These are phyloP conservation scores for Lottia gigantea DNA, from an alignment of 2,888 invertebrate species.

Conservation along the genomic window DNA sequence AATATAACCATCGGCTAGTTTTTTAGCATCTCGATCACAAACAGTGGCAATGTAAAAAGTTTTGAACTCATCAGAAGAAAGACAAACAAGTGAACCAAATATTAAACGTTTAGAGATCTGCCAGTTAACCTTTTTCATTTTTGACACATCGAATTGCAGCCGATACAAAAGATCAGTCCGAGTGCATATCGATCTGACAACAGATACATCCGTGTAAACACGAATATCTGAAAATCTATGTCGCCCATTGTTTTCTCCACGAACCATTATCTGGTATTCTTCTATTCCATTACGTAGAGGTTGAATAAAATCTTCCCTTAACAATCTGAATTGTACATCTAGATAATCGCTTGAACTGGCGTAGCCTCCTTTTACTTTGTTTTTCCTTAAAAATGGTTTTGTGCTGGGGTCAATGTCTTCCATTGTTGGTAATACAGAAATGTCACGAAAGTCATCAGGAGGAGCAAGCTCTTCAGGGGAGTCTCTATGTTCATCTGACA, in stretches of 20 bases:
- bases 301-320: conserved; percentile 82
- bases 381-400: conserved; percentile 71
- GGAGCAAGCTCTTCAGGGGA: conserved; percentile 28
- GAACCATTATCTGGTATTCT: conserved; percentile 68
- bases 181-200: conserved; percentile 38
- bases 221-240: conserved; percentile 28
- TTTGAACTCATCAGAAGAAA: conserved; percentile 78
- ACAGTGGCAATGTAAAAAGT: conserved; percentile 78
- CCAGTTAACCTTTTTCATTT: conserved; percentile 58
- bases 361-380: conserved; percentile 75
- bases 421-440: conserved; percentile 21
- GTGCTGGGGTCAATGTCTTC: conserved; percentile 56
- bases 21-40: conserved; percentile 42
- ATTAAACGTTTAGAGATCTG: conserved; percentile 75
- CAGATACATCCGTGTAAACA: conserved; percentile 44
- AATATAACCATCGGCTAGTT: conserved; percentile 46
- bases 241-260: conserved; percentile 15
- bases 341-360: conserved; percentile 77
- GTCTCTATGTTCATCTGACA: background rate
- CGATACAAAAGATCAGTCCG: conserved; percentile 41
- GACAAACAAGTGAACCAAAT: conserved; percentile 79
- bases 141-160: conserved; percentile 34
- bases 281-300: conserved; percentile 78
- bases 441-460: conserved; percentile 67
- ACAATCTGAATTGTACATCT: conserved; percentile 79